These are phyloP conservation scores for Drosophila grimshawi DNA, from an alignment of 1,140 invertebrate genomes.

Conservation along the genomic window DNA sequence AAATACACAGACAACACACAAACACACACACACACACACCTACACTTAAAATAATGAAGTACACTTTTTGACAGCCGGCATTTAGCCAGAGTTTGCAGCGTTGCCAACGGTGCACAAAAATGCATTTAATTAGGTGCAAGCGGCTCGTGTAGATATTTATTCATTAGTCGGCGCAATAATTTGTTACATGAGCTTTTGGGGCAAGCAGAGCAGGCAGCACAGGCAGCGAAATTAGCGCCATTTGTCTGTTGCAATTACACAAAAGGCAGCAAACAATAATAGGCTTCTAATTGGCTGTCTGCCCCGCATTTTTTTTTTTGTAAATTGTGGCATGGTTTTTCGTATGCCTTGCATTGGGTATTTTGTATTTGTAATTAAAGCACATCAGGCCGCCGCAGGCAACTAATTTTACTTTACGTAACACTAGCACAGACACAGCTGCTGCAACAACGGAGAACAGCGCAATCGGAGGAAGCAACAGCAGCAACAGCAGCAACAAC, in stretches of 20 bases:
- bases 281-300: conserved; percentile 72
- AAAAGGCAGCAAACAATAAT: conserved; percentile 45
- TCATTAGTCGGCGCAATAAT: conserved; percentile 72
- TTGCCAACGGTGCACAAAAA: conserved; percentile 22
- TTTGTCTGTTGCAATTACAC: conserved; percentile 38
- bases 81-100: not conserved
- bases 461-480: not conserved
- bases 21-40: not conserved
- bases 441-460: not conserved
- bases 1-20: not conserved
- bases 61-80: not conserved
- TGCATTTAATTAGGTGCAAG: conserved; percentile 36
- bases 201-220: not conserved
- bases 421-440: conserved; percentile 33
- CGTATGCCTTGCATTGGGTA: conserved; percentile 19
- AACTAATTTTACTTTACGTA: conserved; percentile 71
- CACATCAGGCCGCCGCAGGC: conserved; percentile 66
- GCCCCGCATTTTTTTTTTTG: conserved; percentile 36
- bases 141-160: conserved; percentile 60
- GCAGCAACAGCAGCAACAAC: conserved; percentile 11
- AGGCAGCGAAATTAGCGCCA: conserved; percentile 41
- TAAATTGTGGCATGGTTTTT: conserved; percentile 25
- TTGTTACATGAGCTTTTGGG: conserved; percentile 47
- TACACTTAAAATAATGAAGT: not conserved
- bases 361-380: conserved; percentile 73